A percentile compares a stretch with the other conserved stretches of the same genome.
Evolutionary conservation across 2,888 invertebrate species (phyloP).

Genomic region (Galerucella calmariensis): DNA sequence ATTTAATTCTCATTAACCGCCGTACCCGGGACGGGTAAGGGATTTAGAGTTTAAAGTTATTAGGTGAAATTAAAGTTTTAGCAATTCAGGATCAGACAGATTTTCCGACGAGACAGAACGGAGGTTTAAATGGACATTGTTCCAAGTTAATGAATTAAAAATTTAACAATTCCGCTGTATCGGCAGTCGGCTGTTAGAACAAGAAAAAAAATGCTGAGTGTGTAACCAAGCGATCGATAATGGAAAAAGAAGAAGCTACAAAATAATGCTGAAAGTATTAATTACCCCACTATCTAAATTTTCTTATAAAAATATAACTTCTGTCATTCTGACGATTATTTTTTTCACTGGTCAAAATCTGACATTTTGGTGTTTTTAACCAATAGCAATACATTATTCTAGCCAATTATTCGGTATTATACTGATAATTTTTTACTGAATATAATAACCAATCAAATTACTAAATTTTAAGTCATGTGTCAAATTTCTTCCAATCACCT

Average conservation of each 20-base stretch:
- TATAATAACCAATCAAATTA: too few relatives aligned
- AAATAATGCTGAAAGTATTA: too few relatives aligned
- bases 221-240: neutral
- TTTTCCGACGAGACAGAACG: neutral
- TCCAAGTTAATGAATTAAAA: constrained; percentile 15
- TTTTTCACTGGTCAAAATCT: too few relatives aligned
- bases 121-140: constrained; percentile 16
- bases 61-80: constrained; percentile 15
- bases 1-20: neutral
- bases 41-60: constrained; percentile 12
- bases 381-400: too few relatives aligned
- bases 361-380: too few relatives aligned
- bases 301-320: too few relatives aligned
- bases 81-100: constrained; percentile 8
- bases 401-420: too few relatives aligned
- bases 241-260: neutral
- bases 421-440: too few relatives aligned
- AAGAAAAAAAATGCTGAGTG: neutral
- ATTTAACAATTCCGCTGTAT: neutral
- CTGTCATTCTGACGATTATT: too few relatives aligned
- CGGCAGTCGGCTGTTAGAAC: neutral
- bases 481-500: too few relatives aligned
- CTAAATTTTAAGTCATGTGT: too few relatives aligned
- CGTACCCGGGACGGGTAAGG: neutral
- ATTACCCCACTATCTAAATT: too few relatives aligned